A percentile compares a stretch with the other conserved stretches of the same genome.
Conservation (phyloP, 2,797 vertebrate species). For the Tarsius wallacei region DNA sequence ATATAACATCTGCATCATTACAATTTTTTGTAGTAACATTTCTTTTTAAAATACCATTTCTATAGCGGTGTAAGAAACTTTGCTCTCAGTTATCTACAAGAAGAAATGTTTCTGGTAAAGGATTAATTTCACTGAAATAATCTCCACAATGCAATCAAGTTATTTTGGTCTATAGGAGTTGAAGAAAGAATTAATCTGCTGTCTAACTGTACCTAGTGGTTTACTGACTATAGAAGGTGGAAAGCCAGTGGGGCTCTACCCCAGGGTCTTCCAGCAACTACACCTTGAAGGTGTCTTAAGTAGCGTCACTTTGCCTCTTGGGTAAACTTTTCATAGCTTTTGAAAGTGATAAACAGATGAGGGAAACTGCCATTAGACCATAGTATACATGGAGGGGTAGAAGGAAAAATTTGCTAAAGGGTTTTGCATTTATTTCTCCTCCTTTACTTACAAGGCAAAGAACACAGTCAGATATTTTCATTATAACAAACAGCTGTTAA, state of each 20-base stretch:
- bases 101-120: background rate
- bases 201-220: background rate
- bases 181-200: background rate
- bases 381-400: background rate
- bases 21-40: background rate
- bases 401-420: background rate
- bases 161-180: background rate
- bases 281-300: background rate
- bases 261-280: background rate
- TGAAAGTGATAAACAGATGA: constrained; percentile 13
- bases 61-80: background rate
- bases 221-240: background rate
- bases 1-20: background rate
- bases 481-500: background rate
- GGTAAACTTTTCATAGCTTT: background rate
- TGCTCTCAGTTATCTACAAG: background rate
- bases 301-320: background rate
- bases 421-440: background rate
- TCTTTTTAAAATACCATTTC: constrained; percentile 47
- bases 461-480: constrained; percentile 9
- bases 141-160: background rate
- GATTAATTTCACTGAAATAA: background rate
- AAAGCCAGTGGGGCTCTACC: background rate
- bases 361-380: background rate
- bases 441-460: constrained; percentile 29